These are phyloP conservation scores for Copidosoma floridanum DNA, from an alignment of 1,140 invertebrate genomes.

Conservation along the genomic window DNA sequence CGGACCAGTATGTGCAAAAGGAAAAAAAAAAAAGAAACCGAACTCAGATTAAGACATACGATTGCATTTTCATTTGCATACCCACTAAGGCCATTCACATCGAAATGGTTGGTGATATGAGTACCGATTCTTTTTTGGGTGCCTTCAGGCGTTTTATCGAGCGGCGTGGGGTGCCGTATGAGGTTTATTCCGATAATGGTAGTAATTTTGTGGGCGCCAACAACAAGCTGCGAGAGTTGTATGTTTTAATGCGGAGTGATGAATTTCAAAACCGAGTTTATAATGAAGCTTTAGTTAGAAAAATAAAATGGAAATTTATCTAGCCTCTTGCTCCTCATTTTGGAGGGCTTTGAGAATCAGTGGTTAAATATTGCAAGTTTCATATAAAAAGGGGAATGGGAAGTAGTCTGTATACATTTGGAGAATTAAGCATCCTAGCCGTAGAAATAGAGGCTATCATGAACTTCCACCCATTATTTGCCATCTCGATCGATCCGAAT, in stretches of 20 bases:
- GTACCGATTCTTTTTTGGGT: slow-evolving; percentile 34
- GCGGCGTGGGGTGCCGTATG: slow-evolving; percentile 28
- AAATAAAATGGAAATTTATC: slow-evolving; percentile 38
- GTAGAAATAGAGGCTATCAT: slow-evolving; percentile 19
- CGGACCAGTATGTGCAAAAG: slow-evolving; percentile 18
- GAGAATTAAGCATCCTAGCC: slow-evolving; percentile 1
- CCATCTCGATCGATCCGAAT: background rate
- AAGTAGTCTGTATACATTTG: background rate
- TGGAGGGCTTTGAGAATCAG: slow-evolving; percentile 44
- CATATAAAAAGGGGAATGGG: slow-evolving; percentile 30
- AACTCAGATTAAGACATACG: slow-evolving; percentile 16
- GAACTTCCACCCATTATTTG: slow-evolving; percentile 7
- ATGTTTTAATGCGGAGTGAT: background rate
- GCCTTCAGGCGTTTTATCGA: slow-evolving; percentile 35
- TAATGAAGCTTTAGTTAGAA: background rate
- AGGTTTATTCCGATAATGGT: slow-evolving; percentile 42
- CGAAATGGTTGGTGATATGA: slow-evolving; percentile 36
- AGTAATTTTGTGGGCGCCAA: slow-evolving; percentile 45
- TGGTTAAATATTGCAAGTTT: slow-evolving; percentile 37
- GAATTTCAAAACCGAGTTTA: background rate
- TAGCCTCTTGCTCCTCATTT: slow-evolving; percentile 40
- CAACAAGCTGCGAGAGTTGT: slow-evolving; percentile 27
- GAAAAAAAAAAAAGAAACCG: slow-evolving; percentile 25
- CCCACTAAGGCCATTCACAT: slow-evolving; percentile 40
- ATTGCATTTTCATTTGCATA: slow-evolving; percentile 38